These are phyloP conservation scores for Eudiplozoon nipponicum DNA, from an alignment of 2,888 invertebrate species.

Conservation along the genomic window DNA sequence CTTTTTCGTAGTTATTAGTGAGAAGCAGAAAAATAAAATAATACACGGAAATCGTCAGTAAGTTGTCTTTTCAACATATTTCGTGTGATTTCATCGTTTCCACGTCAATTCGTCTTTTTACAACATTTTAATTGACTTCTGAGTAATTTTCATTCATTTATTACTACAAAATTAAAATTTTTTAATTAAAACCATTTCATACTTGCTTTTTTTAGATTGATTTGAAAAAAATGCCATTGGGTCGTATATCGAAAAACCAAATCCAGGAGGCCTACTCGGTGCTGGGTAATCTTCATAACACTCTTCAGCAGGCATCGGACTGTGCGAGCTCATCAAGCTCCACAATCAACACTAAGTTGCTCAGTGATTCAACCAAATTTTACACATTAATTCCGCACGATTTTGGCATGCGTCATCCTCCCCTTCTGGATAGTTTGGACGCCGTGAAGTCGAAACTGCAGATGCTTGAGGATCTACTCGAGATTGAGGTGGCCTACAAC, in stretches of 20 bases:
- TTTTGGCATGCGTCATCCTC: conserved; percentile 52
- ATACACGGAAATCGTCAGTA: too few relatives aligned
- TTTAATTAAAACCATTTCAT: background rate
- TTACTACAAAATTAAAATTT: background rate
- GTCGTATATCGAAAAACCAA: conserved; percentile 52
- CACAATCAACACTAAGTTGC: conserved; percentile 28
- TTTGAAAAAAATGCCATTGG: conserved; percentile 81
- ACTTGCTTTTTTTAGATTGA: conserved; percentile 34
- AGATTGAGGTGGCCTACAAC: conserved; percentile 72
- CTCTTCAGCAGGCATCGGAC: background rate
- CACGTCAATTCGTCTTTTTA: background rate
- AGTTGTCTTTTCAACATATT: too few relatives aligned
- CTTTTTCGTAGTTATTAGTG: too few relatives aligned
- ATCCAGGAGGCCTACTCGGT: conserved; percentile 52
- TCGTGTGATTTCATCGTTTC: too few relatives aligned
- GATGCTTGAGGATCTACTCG: conserved; percentile 63
- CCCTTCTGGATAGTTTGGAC: conserved; percentile 22
- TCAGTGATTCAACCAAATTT: conserved; percentile 63
- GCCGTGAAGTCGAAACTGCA: conserved; percentile 28
- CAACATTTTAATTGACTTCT: conserved; percentile 23
- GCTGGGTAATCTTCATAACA: conserved; percentile 30
- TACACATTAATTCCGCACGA: conserved; percentile 77
- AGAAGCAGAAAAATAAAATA: too few relatives aligned
- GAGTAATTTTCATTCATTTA: conserved; percentile 9
- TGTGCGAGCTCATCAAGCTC: too few relatives aligned